These are phyloP conservation scores for Panthera tigris DNA, from an alignment of 2,113 vertebrate species.

Conservation along the genomic window DNA sequence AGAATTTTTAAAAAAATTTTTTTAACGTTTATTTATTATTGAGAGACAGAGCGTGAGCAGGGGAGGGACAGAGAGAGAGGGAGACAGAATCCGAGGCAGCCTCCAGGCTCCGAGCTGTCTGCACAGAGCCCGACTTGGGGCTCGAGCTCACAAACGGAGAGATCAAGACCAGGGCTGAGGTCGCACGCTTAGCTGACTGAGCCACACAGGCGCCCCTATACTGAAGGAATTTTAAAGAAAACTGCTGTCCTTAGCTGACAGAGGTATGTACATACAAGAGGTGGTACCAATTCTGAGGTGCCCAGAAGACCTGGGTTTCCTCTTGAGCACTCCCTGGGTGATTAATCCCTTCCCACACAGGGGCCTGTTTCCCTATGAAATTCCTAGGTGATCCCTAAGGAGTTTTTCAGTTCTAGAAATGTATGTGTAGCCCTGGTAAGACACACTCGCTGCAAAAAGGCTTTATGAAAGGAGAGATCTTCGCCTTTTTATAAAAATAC, in stretches of 20 bases:
- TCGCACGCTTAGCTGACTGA: too few species aligned
- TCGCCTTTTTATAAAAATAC: background rate
- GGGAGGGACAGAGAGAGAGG: too few species aligned
- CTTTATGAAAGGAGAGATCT: background rate
- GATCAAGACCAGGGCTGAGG: too few species aligned
- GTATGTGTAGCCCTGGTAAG: background rate
- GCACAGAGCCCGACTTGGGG: too few species aligned
- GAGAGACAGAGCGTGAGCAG: too few species aligned
- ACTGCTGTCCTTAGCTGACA: background rate
- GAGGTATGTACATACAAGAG: background rate
- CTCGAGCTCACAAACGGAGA: too few species aligned
- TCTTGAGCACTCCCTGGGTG: background rate
- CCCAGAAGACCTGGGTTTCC: background rate
- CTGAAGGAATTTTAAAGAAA: background rate
- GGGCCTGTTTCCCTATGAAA: background rate
- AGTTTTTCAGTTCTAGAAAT: slow-evolving; percentile 7
- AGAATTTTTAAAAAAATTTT: too few species aligned
- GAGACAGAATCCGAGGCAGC: too few species aligned
- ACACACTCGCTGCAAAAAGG: background rate
- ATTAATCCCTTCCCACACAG: background rate
- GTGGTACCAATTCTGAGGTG: background rate
- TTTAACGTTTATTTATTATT: too few species aligned
- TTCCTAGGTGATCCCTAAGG: background rate
- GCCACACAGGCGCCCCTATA: background rate
- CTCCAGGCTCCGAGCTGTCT: too few species aligned